Evolutionary conservation across 1,140 invertebrate species (phyloP).

Genomic region (Agrypnia vestita): DNA sequence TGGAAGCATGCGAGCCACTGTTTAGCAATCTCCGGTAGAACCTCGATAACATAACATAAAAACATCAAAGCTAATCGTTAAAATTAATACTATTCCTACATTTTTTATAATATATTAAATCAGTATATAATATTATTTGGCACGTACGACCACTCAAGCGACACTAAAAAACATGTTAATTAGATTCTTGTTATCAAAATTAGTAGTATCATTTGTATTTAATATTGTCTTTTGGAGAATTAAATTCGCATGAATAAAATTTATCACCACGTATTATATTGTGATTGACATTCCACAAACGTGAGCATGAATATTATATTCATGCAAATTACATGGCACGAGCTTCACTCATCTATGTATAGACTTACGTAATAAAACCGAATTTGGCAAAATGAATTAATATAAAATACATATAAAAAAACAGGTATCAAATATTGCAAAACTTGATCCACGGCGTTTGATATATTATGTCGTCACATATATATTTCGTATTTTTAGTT

Average conservation of each 20-base stretch:
- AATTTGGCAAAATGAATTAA: too few species aligned
- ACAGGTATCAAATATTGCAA: background rate
- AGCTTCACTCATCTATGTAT: background rate
- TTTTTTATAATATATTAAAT: background rate
- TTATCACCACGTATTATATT: background rate
- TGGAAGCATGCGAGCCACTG: too few species aligned
- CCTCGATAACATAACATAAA: conserved; percentile 1
- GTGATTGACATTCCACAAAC: background rate
- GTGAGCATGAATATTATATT: background rate
- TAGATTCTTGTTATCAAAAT: conserved; percentile 5
- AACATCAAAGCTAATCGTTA: background rate
- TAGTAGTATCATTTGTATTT: background rate
- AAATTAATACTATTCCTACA: too few species aligned
- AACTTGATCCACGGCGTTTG: background rate
- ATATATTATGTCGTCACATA: too few species aligned
- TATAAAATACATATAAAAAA: too few species aligned
- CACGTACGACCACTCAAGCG: conserved; percentile 3
- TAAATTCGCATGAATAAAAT: background rate
- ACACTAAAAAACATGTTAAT: background rate
- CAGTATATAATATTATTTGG: conserved; percentile 4
- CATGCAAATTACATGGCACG: background rate
- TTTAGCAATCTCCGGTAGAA: too few species aligned
- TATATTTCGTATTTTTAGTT: too few species aligned
- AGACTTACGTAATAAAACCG: too few species aligned
- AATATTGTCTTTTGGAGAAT: background rate